Conservation (phyloP, 2,797 vertebrate genomes). For the Melanotaenia boesemani region DNA sequence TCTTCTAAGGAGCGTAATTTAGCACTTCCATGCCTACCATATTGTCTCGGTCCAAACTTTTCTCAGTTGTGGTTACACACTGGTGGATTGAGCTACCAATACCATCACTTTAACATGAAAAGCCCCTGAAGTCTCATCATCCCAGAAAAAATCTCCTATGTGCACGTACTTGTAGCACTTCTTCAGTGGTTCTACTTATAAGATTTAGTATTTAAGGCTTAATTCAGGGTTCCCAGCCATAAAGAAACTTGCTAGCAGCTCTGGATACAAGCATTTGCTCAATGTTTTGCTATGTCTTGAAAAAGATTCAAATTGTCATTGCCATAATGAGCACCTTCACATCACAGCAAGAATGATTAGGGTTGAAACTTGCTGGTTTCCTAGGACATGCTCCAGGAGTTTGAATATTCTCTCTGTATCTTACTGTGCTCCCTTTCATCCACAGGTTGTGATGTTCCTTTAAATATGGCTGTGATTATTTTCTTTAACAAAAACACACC, state of each 20-base stretch:
- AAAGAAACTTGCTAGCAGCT: neutral
- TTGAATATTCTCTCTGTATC: neutral
- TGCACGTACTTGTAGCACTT: too few relatives aligned
- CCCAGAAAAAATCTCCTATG: neutral
- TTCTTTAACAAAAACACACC: conserved; percentile 9
- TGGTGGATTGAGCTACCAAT: neutral
- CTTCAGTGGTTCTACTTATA: too few relatives aligned
- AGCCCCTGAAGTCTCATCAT: neutral
- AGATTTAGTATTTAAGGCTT: too few relatives aligned
- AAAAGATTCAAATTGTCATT: neutral
- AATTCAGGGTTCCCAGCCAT: too few relatives aligned
- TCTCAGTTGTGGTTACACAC: neutral
- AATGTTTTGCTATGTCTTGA: neutral
- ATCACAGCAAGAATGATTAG: neutral
- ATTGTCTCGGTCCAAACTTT: neutral
- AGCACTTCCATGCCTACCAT: neutral
- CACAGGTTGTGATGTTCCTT: conserved; percentile 23
- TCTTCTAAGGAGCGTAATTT: neutral
- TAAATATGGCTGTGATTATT: conserved; percentile 22
- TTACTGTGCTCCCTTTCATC: neutral
- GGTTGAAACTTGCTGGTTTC: neutral
- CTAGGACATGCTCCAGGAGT: neutral
- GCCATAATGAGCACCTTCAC: neutral
- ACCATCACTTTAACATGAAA: neutral
- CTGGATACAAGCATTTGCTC: neutral